Evolutionary conservation across 2,797 vertebrate genomes (phyloP).

Genomic region (Hoplostethus atlanticus): DNA sequence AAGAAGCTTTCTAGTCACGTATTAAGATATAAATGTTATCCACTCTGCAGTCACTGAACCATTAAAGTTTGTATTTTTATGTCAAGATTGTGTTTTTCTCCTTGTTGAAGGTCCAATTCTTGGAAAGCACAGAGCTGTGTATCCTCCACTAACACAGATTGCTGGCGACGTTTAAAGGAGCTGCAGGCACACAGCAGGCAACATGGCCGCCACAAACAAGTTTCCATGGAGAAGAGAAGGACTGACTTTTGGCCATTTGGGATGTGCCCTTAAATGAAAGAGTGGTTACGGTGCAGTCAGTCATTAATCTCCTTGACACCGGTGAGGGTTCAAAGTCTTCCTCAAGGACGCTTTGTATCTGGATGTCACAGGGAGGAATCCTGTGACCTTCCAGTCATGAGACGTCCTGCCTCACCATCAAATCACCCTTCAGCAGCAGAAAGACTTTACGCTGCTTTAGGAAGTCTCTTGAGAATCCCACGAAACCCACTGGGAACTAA

Average conservation of each 20-base stretch:
- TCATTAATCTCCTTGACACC: slow-evolving; percentile 39
- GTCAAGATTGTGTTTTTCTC: too few relatives aligned
- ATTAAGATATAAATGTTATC: too few relatives aligned
- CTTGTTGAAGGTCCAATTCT: too few relatives aligned
- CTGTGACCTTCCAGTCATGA: slow-evolving; percentile 19
- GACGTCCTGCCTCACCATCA: slow-evolving; percentile 25
- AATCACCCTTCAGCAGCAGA: background rate
- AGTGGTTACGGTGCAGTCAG: slow-evolving; percentile 12
- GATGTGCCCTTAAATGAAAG: slow-evolving; percentile 11
- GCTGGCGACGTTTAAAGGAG: too few relatives aligned
- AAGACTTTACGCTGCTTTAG: background rate
- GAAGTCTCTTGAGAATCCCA: slow-evolving; percentile 34
- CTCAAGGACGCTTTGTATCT: slow-evolving; percentile 31
- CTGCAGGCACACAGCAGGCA: too few relatives aligned
- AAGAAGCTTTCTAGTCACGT: too few relatives aligned
- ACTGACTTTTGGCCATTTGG: background rate
- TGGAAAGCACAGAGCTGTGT: too few relatives aligned
- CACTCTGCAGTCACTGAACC: too few relatives aligned
- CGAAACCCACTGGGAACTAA: slow-evolving; percentile 27
- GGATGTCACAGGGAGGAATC: slow-evolving; percentile 7
- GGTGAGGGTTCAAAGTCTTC: slow-evolving; percentile 35
- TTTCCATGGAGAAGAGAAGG: slow-evolving; percentile 8
- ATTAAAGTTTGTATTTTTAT: too few relatives aligned
- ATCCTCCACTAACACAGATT: too few relatives aligned
- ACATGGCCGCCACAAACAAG: background rate